Conservation (phyloP, 2,888 invertebrate species). For the Bembecia ichneumoniformis region DNA sequence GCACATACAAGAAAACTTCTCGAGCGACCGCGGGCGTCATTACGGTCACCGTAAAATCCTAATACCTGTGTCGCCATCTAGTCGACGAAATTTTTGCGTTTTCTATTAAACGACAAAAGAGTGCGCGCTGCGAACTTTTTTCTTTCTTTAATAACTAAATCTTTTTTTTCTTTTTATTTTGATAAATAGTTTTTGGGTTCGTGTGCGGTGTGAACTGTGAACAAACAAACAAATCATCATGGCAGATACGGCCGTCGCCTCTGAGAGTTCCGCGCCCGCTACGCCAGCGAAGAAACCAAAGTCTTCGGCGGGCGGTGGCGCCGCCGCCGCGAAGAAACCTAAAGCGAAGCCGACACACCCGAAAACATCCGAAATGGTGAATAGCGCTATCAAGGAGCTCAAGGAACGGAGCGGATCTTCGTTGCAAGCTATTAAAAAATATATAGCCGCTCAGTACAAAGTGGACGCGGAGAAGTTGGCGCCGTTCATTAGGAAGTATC, state of each 20-base stretch:
- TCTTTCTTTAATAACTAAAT: too few relatives aligned
- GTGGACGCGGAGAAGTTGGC: slow-evolving; percentile 39
- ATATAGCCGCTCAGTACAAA: slow-evolving; percentile 34
- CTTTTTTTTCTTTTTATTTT: too few relatives aligned
- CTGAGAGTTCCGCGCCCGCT: slow-evolving; percentile 21
- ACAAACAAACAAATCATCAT: neutral
- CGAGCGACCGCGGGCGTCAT: neutral
- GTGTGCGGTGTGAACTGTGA: slow-evolving; percentile 1
- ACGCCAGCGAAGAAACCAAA: slow-evolving; percentile 29
- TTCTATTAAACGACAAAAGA: neutral
- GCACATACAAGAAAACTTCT: slow-evolving; percentile 6
- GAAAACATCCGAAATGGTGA: slow-evolving; percentile 44
- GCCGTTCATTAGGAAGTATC: slow-evolving; percentile 40
- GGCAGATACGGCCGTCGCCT: too few relatives aligned
- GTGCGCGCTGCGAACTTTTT: too few relatives aligned
- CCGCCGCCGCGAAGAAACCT: slow-evolving; percentile 25
- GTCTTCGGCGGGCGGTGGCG: slow-evolving; percentile 15
- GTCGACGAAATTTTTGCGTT: slow-evolving; percentile 1
- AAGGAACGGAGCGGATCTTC: slow-evolving; percentile 50
- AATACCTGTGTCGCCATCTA: slow-evolving; percentile 1
- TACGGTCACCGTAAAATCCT: slow-evolving; percentile 1
- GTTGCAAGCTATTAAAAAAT: slow-evolving; percentile 51
- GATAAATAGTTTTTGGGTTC: too few relatives aligned
- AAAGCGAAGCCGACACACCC: slow-evolving; percentile 37
- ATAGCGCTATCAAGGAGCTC: slow-evolving; percentile 35